These are phyloP conservation scores for Paracentrotus lividus DNA, from an alignment of 53 echinoderm and acorn worm genomes.

Conservation along the genomic window DNA sequence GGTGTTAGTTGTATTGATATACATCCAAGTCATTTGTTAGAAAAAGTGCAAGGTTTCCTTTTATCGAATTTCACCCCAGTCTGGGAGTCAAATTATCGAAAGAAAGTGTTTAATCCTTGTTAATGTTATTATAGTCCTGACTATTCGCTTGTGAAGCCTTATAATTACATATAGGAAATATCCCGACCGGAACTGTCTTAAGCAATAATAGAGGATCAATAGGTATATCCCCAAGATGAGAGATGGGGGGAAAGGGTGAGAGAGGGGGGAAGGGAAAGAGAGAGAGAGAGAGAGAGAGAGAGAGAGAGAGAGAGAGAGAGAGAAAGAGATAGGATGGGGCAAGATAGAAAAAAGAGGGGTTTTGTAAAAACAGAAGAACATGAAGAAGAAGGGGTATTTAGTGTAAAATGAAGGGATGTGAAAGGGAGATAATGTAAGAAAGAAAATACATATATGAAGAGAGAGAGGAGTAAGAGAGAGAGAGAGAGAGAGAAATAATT, in stretches of 20 bases:
- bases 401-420: no score
- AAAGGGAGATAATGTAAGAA: no score
- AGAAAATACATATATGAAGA: no score
- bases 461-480: not conserved
- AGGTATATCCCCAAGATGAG: not conserved
- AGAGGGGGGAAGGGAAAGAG: not conserved
- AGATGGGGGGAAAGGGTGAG: not conserved
- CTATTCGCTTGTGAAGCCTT: not conserved
- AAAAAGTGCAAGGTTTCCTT: constrained; percentile 36
- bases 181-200: constrained; percentile 2
- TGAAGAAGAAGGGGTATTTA: no score
- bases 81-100: not conserved
- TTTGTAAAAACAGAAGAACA: no score
- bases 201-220: constrained; percentile 6
- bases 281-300: not conserved
- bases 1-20: not conserved
- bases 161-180: not conserved
- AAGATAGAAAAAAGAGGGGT: no score
- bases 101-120: constrained; percentile 62
- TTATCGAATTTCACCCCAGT: constrained; percentile 21
- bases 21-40: not conserved
- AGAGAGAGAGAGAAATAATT: not conserved
- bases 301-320: not conserved
- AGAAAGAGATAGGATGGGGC: not conserved
- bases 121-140: constrained; percentile 1